Evolutionary conservation across 2,797 vertebrate species (phyloP), one percentile per base, ranked within the genome.

Genomic region (Sebastes nivosus): DNA sequence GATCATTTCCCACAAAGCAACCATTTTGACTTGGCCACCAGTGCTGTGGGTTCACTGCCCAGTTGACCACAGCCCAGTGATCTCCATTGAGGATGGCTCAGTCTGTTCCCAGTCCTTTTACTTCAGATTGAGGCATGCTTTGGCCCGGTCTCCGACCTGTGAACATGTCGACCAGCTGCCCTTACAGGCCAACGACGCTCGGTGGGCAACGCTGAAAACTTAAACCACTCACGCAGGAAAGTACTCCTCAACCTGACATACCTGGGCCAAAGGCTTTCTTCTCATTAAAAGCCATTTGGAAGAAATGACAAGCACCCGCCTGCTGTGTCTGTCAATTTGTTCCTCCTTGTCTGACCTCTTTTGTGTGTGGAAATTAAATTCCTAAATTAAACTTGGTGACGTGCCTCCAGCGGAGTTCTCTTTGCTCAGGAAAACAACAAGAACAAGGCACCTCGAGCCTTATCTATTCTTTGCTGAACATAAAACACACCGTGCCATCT

Each of bases 311-410:
- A 92, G 89, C 64, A 83, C 84, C 78, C 63, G 70, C 83, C 75
- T 80, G 81, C 87, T 72, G 83, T 84, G 86, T 89, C 89, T 90
- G 86, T 92, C 90, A 92, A 91, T 94, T 91, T 94, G 87, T 89
- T 90, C 89, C 89, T 90, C 89, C 79, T 90, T 91, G 83, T 79
- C 87, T 91, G 94, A 93, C 93, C 93, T 94, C 92, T 88, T 95
- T 95, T 93, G 90, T 91, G 89, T 88, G 90, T 90, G 90, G 82
- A 95, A 95, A 96, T 95, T 95, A 93, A 95, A 95, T 94, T 94
- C 91, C 92, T 91, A 92, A 95, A 95, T 95, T 94, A 94, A 95
- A 92, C 85, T 89, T 81, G 67, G 88, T 93, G 89, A 89, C 52
- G 75, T 64, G 87, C 88, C 86, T 90, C 88, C 74, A 93, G 93